Evolutionary conservation across 2,888 invertebrate genomes (phyloP).

Genomic region (Silvanus unidentatus): DNA sequence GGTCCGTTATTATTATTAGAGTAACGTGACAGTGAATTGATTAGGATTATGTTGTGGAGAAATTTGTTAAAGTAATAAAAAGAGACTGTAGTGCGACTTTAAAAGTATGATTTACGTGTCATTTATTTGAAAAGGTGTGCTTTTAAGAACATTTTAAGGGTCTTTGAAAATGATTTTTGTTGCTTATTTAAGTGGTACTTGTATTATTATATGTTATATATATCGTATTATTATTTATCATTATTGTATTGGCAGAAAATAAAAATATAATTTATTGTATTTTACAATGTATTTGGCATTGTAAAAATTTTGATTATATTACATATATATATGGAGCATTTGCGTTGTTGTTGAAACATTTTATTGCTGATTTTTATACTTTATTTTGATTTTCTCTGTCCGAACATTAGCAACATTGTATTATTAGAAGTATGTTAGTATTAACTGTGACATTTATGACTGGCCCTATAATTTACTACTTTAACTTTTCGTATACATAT

Average conservation of each 20-base stretch:
- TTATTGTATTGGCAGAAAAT: slow-evolving; percentile 12
- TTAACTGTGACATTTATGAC: no score
- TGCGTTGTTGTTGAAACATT: no score
- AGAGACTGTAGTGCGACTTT: slow-evolving; percentile 27
- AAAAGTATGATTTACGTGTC: slow-evolving; percentile 29
- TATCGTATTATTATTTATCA: slow-evolving; percentile 1
- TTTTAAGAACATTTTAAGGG: slow-evolving; percentile 37
- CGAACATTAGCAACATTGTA: no score
- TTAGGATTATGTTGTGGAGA: slow-evolving; percentile 30
- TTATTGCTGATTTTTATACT: no score
- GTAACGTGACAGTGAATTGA: slow-evolving; percentile 35
- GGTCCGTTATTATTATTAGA: no score
- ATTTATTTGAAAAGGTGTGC: slow-evolving; percentile 30
- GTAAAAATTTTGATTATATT: slow-evolving; percentile 8
- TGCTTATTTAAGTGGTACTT: slow-evolving; percentile 12
- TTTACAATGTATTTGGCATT: slow-evolving; percentile 17
- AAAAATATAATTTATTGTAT: slow-evolving; percentile 19
- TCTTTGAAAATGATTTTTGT: slow-evolving; percentile 15
- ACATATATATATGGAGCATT: not conserved
- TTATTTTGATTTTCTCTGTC: no score
- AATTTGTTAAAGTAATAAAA: slow-evolving; percentile 35
- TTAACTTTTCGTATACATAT: no score
- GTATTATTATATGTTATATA: slow-evolving; percentile 11
- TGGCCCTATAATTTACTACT: no score
- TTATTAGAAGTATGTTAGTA: no score